A percentile compares a stretch with the other conserved stretches of the same genome.
Conservation (phyloP, 2,888 invertebrate species). For the Sisyra terminalis region DNA sequence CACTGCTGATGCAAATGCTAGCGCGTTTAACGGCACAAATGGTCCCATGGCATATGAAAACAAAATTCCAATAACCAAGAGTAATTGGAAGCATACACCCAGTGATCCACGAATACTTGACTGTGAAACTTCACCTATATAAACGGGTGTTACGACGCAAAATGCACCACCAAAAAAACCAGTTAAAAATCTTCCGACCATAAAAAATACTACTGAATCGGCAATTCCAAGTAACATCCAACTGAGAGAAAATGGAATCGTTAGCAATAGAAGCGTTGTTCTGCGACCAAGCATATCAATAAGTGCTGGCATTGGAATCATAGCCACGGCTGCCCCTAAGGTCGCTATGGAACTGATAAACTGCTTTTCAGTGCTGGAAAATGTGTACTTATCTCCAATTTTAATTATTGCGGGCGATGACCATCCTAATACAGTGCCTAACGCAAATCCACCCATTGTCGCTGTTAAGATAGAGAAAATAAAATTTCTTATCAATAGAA, state of each 20-base stretch:
- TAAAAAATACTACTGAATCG: constrained; percentile 11
- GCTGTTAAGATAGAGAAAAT: not conserved
- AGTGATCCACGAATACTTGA: constrained; percentile 59
- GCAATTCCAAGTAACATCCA: constrained; percentile 17
- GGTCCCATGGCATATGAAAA: constrained; percentile 53
- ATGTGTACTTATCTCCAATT: constrained; percentile 16
- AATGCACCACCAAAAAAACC: constrained; percentile 42
- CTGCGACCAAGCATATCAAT: constrained; percentile 16
- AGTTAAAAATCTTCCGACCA: constrained; percentile 20
- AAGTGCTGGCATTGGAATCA: constrained; percentile 18
- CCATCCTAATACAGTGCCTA: constrained; percentile 28
- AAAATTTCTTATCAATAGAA: no score
- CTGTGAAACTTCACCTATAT: constrained; percentile 70
- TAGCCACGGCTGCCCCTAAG: constrained; percentile 19
- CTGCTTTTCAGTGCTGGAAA: constrained; percentile 13
- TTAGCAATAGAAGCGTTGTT: constrained; percentile 16
- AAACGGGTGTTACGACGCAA: constrained; percentile 67
- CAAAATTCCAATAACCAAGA: constrained; percentile 61
- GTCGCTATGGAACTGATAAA: constrained; percentile 19
- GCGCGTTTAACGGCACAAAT: constrained; percentile 40
- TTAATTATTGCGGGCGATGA: constrained; percentile 27
- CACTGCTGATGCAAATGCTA: constrained; percentile 45
- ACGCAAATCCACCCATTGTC: constrained; percentile 22
- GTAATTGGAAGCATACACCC: constrained; percentile 66
- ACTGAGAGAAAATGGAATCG: constrained; percentile 15